Percentiles rank a stretch among this genome's conserved stretches.
These are phyloP conservation scores for Tetrao urogallus DNA, from an alignment of 2,113 vertebrate genomes.

Conservation along the genomic window DNA sequence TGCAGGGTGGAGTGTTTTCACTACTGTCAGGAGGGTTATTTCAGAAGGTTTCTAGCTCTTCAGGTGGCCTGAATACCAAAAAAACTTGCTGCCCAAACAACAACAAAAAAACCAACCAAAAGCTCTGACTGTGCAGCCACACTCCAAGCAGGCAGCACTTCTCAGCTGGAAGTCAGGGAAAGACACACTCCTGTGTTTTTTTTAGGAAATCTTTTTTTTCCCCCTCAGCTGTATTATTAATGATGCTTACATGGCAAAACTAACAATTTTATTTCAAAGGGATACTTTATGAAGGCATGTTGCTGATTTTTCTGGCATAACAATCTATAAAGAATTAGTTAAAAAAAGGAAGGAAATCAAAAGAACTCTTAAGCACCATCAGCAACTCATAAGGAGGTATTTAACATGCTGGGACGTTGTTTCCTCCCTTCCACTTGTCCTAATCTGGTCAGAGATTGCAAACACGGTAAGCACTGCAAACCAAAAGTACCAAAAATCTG, in stretches of 20 bases:
- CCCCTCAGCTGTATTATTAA: slow-evolving; percentile 18
- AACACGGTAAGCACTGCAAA: not conserved
- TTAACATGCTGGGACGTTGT: not conserved
- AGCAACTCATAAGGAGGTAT: not conserved
- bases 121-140: slow-evolving; percentile 6
- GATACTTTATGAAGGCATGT: not conserved
- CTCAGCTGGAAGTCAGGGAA: not conserved
- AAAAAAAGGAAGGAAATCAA: slow-evolving; percentile 11
- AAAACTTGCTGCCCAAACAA: not conserved
- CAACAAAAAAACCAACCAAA: not conserved
- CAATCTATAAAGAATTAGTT: not conserved
- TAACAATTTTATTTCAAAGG: slow-evolving; percentile 49
- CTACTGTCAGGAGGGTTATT: not conserved
- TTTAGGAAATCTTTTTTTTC: not conserved
- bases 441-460: not conserved
- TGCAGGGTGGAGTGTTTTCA: not conserved
- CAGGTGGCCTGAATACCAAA: slow-evolving; percentile 31
- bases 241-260: slow-evolving; percentile 49
- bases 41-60: not conserved
- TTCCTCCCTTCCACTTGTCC: not conserved
- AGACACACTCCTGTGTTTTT: not conserved
- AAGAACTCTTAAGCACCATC: not conserved
- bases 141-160: not conserved
- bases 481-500: not conserved
- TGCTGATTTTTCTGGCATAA: not conserved